Evolutionary conservation across 2,888 invertebrate species (phyloP), one percentile per base, ranked within the genome.

Genomic region (Nycteola revayana): DNA sequence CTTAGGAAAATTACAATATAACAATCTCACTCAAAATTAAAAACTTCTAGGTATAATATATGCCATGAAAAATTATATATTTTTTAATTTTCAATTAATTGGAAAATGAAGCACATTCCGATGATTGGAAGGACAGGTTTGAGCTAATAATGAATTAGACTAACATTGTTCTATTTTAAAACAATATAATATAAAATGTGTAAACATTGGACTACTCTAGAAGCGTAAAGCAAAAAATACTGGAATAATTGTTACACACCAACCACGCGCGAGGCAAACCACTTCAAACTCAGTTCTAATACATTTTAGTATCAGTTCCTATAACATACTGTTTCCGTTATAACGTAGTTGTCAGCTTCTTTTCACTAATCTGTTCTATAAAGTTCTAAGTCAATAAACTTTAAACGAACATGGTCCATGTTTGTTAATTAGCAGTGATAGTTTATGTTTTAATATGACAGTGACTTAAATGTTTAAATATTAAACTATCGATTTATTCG

Each of bases 151-250:
- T 14, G 5, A 54, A 40, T 42, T 31, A 35, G 32, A 30, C 29
- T 38, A 42, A 29, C 25, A 28, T 34, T 38, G 35, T 41, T 32
- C 27, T 21, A 27, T 28, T 23, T 5, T 9, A 36, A 43, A 28
- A 28, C 33, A 36, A 37, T 36, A 32, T 38, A 31, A 35, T 20
- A 37, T 29, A 22, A 26, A 40, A 34, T 26, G 37, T 11, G 26
- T 36, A 31, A 31, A 41, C 20, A 44, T 38, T 27, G 14, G 7
- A 31, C 21, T 28, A 34, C 25, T 38, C 23, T 36, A 42, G 30
- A 60, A 65, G 58, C 54, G 20, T 45, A 42, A 59, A 60, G 60
- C 59, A 40, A 43, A 41, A 30, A 55, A 53, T 57, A 55, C 46
- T 63, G 69, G 60, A 67, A 68, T 60, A 45, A 49, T 39, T 41